These are phyloP conservation scores for Hydra vulgaris DNA, from an alignment of 30 jellyfish, hydroid and myxozoan genomes.

Conservation along the genomic window DNA sequence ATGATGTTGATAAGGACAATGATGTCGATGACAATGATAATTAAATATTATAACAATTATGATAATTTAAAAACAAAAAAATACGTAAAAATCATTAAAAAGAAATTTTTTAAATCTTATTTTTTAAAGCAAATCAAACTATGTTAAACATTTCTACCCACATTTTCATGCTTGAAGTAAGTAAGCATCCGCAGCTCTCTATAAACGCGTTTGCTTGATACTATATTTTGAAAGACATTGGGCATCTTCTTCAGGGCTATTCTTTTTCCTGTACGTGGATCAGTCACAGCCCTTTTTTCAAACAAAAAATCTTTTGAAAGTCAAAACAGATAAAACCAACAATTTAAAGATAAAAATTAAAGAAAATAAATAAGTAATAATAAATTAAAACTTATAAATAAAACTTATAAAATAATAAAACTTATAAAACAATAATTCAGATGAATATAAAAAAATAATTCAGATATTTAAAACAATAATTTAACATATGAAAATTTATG, in stretches of 20 bases:
- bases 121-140: neutral
- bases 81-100: too few species aligned
- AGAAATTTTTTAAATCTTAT: too few species aligned
- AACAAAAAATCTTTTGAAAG: neutral
- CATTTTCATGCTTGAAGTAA: constrained; percentile 89
- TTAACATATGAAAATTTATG: too few species aligned
- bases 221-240: constrained; percentile 94
- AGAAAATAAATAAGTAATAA: too few species aligned
- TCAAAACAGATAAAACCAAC: neutral
- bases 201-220: constrained; percentile 96
- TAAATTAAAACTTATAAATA: neutral
- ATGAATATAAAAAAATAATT: too few species aligned
- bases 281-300: constrained; percentile 95
- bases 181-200: constrained; percentile 95
- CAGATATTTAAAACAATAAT: too few species aligned
- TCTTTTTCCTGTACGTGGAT: constrained; percentile 89
- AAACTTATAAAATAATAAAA: neutral
- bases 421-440: too few species aligned
- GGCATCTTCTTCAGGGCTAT: constrained; percentile 99
- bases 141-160: constrained; percentile 18
- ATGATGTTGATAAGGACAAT: too few species aligned
- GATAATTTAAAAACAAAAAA: too few species aligned
- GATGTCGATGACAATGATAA: too few species aligned
- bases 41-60: too few species aligned
- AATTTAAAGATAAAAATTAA: too few species aligned